Evolutionary conservation across 1,140 invertebrate genomes (phyloP).

Genomic region (Lepidurus apus): DNA sequence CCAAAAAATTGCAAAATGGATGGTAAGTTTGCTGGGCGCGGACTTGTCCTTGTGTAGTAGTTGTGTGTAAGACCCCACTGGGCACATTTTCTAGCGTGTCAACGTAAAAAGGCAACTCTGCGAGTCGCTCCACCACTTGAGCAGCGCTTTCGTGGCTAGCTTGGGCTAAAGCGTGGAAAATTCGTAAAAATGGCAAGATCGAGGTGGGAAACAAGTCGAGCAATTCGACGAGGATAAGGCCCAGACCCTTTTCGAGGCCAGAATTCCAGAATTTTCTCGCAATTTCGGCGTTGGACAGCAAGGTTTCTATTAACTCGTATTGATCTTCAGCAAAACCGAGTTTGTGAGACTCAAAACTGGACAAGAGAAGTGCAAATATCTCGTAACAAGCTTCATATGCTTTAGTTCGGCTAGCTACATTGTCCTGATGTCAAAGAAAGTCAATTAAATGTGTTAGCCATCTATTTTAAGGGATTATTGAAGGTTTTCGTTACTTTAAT

Average conservation of each 20-base stretch:
- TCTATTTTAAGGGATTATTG: too few species aligned
- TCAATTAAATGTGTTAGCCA: neutral
- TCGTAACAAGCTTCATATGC: neutral
- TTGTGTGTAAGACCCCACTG: neutral
- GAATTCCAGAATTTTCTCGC: neutral
- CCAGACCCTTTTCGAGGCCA: neutral
- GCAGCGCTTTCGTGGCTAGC: neutral
- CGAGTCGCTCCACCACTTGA: neutral
- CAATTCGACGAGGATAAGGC: neutral
- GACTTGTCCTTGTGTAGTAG: neutral
- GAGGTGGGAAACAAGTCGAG: neutral
- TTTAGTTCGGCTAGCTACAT: neutral
- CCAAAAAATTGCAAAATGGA: neutral
- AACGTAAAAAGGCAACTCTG: neutral
- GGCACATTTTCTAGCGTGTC: conserved; percentile 6
- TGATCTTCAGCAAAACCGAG: neutral
- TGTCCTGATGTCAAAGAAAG: neutral
- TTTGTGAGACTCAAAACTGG: neutral
- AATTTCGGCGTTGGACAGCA: neutral
- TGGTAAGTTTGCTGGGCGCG: neutral
- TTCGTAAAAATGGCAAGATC: neutral
- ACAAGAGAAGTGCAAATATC: neutral
- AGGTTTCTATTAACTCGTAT: neutral
- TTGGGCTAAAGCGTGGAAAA: neutral
- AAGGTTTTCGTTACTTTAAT: neutral